Percentiles rank a stretch among this genome's conserved stretches.
Conservation (phyloP, 2,888 invertebrate genomes). For the Icerya purchasi region DNA sequence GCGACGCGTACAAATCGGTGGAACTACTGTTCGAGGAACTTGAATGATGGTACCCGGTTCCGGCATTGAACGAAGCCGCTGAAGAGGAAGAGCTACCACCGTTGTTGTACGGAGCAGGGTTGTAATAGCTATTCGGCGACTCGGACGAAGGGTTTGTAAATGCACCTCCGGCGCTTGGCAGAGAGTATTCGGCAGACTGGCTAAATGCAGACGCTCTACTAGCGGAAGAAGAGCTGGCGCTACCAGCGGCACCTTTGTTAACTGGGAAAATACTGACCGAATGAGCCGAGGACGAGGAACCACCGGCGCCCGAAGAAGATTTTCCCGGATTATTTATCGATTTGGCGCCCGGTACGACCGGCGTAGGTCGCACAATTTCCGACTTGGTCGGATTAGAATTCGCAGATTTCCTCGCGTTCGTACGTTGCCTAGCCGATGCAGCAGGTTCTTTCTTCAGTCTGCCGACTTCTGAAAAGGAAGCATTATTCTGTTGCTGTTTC, state of each 20-base stretch:
- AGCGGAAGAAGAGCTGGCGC: not conserved
- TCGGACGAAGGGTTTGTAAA: too few relatives aligned
- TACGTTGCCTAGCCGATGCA: not conserved
- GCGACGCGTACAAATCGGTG: too few relatives aligned
- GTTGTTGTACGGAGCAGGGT: too few relatives aligned
- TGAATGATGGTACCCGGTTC: too few relatives aligned
- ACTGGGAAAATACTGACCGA: slow-evolving; percentile 12
- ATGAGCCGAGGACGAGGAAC: not conserved
- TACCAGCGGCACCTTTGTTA: not conserved
- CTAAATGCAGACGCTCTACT: too few relatives aligned
- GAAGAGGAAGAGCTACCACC: too few relatives aligned
- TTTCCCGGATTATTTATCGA: not conserved
- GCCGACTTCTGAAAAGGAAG: not conserved
- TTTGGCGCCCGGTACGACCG: not conserved
- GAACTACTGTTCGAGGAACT: too few relatives aligned
- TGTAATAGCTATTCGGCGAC: too few relatives aligned
- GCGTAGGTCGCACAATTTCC: not conserved
- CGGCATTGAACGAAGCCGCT: too few relatives aligned
- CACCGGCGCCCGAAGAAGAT: not conserved
- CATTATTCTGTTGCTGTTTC: not conserved
- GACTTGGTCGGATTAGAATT: not conserved
- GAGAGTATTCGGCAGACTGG: too few relatives aligned
- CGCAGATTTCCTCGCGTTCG: not conserved
- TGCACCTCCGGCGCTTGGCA: too few relatives aligned
- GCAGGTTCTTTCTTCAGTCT: not conserved